Evolutionary conservation across 1,140 invertebrate species (phyloP).

Genomic region (Drosophila setifemur): DNA sequence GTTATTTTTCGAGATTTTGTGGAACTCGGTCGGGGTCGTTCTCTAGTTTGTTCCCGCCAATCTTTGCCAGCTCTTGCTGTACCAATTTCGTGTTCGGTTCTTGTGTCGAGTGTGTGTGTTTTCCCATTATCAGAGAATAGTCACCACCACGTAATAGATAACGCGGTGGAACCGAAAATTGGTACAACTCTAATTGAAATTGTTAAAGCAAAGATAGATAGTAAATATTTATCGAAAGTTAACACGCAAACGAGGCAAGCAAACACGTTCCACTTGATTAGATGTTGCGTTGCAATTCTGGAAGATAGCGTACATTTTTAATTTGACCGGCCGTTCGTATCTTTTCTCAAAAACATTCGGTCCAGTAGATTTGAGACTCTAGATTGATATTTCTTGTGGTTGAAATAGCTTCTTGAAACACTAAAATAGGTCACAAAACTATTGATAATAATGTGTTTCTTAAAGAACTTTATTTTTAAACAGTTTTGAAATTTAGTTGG

Average conservation of each 20-base stretch:
- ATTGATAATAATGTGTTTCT: too few relatives aligned
- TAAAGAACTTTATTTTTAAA: too few relatives aligned
- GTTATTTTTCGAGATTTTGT: constrained; percentile 20
- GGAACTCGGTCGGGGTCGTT: constrained; percentile 39
- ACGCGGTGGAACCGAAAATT: constrained; percentile 47
- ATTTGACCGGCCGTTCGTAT: too few relatives aligned
- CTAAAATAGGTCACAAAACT: too few relatives aligned
- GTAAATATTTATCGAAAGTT: constrained; percentile 74
- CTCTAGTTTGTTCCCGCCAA: constrained; percentile 17
- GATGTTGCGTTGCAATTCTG: constrained; percentile 26
- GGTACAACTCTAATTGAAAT: constrained; percentile 79
- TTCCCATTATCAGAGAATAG: constrained; percentile 52
- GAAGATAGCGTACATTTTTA: constrained; percentile 1
- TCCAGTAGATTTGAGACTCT: too few relatives aligned
- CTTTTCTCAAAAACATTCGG: too few relatives aligned
- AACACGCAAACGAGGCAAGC: constrained; percentile 47
- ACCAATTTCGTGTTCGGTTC: constrained; percentile 45
- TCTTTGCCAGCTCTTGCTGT: constrained; percentile 24
- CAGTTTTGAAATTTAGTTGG: too few relatives aligned
- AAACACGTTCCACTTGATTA: constrained; percentile 70
- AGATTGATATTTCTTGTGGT: too few relatives aligned
- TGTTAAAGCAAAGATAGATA: constrained; percentile 75
- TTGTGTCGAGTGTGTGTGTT: constrained; percentile 4
- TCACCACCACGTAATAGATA: constrained; percentile 69
- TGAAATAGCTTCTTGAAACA: too few relatives aligned